A percentile compares a stretch with the other conserved stretches of the same genome.
These are phyloP conservation scores for Callorhinus ursinus DNA, from an alignment of 2,113 vertebrate species.

Conservation along the genomic window DNA sequence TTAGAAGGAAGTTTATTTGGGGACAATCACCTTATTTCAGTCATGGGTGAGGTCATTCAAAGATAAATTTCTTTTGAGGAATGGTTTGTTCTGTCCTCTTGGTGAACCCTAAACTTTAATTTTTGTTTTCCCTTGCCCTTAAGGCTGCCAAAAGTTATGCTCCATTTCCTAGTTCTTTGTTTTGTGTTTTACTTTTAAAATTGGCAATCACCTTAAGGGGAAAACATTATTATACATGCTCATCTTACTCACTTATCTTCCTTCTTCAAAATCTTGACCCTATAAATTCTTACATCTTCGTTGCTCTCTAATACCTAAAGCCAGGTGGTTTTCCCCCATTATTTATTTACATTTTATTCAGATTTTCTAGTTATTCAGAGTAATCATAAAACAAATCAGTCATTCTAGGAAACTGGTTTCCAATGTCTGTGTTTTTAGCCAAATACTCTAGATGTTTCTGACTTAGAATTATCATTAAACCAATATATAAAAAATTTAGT, in stretches of 20 bases:
- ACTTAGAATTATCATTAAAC: not conserved
- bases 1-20: not conserved
- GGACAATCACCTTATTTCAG: not conserved
- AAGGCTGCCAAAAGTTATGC: not conserved
- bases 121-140: not conserved
- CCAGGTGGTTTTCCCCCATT: not conserved
- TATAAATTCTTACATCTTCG: not conserved
- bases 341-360: not conserved
- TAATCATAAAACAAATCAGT: not conserved
- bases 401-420: not conserved
- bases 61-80: not conserved
- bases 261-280: not conserved
- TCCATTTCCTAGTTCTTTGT: not conserved
- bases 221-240: not conserved
- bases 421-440: not conserved
- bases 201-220: not conserved
- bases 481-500: not conserved
- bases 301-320: not conserved
- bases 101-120: not conserved
- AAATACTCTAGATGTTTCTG: not conserved
- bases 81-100: not conserved
- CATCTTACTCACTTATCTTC: not conserved
- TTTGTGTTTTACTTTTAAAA: not conserved
- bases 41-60: not conserved
- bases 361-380: not conserved